Base-by-base conservation (phyloP, 2,797 vertebrate species). In the Gallinago solitaria region DNA sequence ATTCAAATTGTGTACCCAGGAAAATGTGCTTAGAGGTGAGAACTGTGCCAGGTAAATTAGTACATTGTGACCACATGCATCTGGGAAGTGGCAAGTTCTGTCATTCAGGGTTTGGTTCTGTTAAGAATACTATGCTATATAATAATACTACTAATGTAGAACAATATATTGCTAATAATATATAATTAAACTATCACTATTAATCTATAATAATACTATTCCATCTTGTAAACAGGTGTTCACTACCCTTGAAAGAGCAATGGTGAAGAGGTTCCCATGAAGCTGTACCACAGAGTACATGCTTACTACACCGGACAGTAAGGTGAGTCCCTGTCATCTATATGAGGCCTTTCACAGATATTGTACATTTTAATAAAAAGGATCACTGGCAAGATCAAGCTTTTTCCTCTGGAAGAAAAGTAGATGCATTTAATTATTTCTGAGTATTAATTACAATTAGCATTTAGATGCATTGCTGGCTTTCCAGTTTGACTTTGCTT, bases 381-480 rank as follows among this genome's bases (percentile, higher is more conserved):
- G 18, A 56, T 20, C 25, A 45, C 50, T 37, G 70, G 19, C n/a
- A 82, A 69, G 24, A 64, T 68, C 18, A 74, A 68, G 6, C 50
- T n/a, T 43, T 87, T 74, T 57, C 21, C 70, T 82, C 47, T 24
- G 53, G 23, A 65, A 63, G 75, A 64, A 47, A 56, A 59, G 30
- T 56, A 69, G n/a, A 51, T 65, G 75, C 39, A 20, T 51, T 76
- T 71, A 61, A 76, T 77, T 91, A 76, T 83, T 89, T 85, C 56
- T n/a, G 64, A 82, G 27, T 92, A 82, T 92, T 96, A 83, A 93
- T 12, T 71, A 39, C 54, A 90, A 81, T 77, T 69, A 69, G 61
- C 39, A 74, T 70, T 80, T 79, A 77, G 63, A 80, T 64, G 61
- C 59, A 75, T 48, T 35, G 41, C 37, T 27, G 68, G 74, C 47